Percentiles rank a stretch among this genome's conserved stretches.
Conservation (phyloP, 2,888 invertebrate genomes). For the Calameuta idolon region DNA sequence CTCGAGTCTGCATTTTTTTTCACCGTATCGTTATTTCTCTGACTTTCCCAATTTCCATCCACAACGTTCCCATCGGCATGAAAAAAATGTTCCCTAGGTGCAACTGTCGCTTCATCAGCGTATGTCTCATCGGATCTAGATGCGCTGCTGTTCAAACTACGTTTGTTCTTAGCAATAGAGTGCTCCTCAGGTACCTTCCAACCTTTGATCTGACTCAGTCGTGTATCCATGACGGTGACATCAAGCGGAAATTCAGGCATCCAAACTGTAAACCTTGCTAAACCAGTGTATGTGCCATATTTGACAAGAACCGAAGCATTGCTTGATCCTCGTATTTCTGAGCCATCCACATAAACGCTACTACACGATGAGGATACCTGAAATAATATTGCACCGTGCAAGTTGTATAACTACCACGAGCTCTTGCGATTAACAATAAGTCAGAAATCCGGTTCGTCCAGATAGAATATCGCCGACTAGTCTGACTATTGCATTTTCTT, state of each 20-base stretch:
- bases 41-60: not conserved
- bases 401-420: not conserved
- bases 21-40: not conserved
- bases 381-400: constrained; percentile 28
- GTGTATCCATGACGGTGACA: constrained; percentile 88
- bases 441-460: not conserved
- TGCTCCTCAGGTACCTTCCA: constrained; percentile 92
- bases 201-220: constrained; percentile 92
- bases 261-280: constrained; percentile 94
- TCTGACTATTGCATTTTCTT: not conserved
- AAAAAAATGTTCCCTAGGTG: not conserved
- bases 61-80: constrained; percentile 26
- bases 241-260: constrained; percentile 96
- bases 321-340: constrained; percentile 93
- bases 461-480: not conserved
- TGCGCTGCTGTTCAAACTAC: constrained; percentile 49
- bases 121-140: not conserved
- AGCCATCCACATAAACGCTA: constrained; percentile 95
- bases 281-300: constrained; percentile 90
- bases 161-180: constrained; percentile 63
- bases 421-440: not conserved
- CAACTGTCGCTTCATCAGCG: constrained; percentile 11
- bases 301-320: constrained; percentile 95
- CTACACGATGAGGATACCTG: constrained; percentile 97
- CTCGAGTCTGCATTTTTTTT: constrained; percentile 15